phyloP scores from a whole-genome alignment of 1,140 invertebrate species.

The Eufriesea mexicana region DNA sequence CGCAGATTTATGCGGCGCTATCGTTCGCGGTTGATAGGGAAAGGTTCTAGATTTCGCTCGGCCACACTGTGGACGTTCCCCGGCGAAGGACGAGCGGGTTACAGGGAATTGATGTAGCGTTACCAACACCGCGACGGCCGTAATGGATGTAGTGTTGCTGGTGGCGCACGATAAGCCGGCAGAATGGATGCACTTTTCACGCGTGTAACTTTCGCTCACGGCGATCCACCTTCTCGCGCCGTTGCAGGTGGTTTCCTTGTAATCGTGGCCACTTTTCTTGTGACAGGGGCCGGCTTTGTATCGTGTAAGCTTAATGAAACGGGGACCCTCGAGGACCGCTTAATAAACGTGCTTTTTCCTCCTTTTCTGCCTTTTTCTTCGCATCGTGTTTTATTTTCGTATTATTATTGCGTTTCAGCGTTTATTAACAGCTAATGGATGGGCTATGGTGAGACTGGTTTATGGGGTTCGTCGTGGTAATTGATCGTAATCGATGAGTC shows the following conservation, averaged over 20 bases:
- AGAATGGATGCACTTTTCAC: constrained; percentile 55
- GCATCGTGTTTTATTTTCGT: background rate
- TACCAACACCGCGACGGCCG: constrained; percentile 44
- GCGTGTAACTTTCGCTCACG: constrained; percentile 47
- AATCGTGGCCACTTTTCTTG: constrained; percentile 46
- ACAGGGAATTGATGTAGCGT: constrained; percentile 52
- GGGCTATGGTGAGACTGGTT: background rate
- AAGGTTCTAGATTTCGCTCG: constrained; percentile 33
- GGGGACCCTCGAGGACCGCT: background rate
- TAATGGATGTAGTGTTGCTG: constrained; percentile 53
- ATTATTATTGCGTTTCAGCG: background rate
- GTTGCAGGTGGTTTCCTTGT: constrained; percentile 33
- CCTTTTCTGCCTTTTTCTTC: background rate
- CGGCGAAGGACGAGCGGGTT: constrained; percentile 36
- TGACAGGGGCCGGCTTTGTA: background rate
- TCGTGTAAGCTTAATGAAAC: background rate
- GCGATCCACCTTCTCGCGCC: constrained; percentile 8
- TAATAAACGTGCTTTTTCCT: background rate
- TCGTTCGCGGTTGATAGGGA: constrained; percentile 35
- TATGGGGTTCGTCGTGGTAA: too few species aligned
- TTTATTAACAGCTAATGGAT: background rate
- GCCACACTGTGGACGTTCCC: background rate
- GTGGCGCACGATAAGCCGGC: constrained; percentile 43
- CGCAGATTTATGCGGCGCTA: constrained; percentile 6
- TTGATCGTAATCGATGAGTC: too few species aligned